phyloP scores from a whole-genome alignment of 2,113 vertebrate species.

The Zosterops hypoxanthus region DNA sequence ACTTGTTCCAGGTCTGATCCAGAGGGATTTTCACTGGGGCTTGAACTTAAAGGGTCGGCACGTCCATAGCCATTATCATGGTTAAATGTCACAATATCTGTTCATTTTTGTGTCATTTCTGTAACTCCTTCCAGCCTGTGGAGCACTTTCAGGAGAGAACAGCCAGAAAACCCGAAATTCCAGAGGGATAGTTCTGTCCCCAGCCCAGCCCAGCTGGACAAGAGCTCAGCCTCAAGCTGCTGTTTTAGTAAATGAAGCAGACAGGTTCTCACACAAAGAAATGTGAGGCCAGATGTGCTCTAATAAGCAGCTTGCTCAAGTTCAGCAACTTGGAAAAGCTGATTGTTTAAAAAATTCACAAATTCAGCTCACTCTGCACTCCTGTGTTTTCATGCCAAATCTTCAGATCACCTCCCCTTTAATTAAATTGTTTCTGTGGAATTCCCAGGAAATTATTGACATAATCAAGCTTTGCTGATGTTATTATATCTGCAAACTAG shows the following conservation, averaged over 20 bases:
- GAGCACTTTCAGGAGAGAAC: not conserved
- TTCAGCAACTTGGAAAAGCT: not conserved
- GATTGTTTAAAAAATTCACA: not conserved
- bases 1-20: not conserved
- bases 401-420: not conserved
- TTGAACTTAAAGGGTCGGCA: not conserved
- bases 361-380: not conserved
- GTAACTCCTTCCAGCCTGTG: not conserved
- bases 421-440: not conserved
- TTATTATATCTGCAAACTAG: not conserved
- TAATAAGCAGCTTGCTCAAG: not conserved
- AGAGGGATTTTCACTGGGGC: not conserved
- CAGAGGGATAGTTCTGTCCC: not conserved
- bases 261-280: not conserved
- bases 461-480: not conserved
- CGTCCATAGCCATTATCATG: accelerated
- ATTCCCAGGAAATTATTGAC: not conserved
- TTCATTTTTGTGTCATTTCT: not conserved
- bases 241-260: not conserved
- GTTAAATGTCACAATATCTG: not conserved
- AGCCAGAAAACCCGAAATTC: not conserved
- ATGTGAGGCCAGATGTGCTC: not conserved
- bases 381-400: not conserved
- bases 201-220: not conserved
- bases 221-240: not conserved